Evolutionary conservation across 2,113 vertebrate genomes (phyloP).

Genomic region (Daboia siamensis): DNA sequence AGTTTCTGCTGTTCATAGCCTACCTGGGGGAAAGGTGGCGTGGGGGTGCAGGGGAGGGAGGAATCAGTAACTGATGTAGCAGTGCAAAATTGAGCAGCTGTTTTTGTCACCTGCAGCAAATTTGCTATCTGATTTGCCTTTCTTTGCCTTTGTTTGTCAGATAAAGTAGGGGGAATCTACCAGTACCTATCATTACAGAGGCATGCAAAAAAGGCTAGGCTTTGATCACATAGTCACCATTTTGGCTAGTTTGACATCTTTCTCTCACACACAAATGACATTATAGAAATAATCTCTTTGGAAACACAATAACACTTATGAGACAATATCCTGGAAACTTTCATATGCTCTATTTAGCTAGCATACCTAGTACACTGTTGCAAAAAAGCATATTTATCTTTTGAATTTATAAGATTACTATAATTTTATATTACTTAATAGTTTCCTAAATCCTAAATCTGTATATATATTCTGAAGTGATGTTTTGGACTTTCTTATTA

Average conservation of each 20-base stretch:
- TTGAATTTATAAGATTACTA: slow-evolving; percentile 3
- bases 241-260: neutral
- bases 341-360: neutral
- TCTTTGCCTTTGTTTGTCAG: neutral
- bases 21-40: too few species aligned
- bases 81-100: neutral
- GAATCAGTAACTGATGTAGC: neutral
- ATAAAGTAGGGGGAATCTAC: neutral
- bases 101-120: neutral
- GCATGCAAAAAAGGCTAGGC: neutral
- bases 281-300: neutral
- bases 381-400: slow-evolving; percentile 5
- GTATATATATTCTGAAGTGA: neutral
- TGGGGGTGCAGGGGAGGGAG: too few species aligned
- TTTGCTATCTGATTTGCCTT: neutral
- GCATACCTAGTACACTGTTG: neutral
- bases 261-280: neutral
- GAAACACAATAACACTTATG: neutral
- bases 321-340: neutral
- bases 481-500: neutral
- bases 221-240: neutral
- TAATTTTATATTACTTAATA: neutral
- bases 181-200: neutral
- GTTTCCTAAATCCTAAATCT: slow-evolving; percentile 11
- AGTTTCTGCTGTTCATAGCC: neutral